These are phyloP conservation scores for Rhorus exstirpatorius DNA, from an alignment of 2,888 invertebrate genomes.

Conservation along the genomic window DNA sequence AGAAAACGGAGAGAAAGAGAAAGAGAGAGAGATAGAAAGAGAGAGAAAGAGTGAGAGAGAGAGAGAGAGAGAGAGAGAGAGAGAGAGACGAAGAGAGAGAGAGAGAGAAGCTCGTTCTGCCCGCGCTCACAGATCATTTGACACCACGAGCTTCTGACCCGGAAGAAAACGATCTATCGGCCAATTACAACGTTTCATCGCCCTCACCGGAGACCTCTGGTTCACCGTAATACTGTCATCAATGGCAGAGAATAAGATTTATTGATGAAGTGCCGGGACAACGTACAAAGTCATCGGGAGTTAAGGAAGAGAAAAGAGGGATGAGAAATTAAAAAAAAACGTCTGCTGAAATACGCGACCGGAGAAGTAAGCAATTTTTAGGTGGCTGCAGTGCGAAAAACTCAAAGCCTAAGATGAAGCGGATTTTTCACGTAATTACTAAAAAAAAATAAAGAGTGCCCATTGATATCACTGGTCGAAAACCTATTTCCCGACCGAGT, in stretches of 20 bases:
- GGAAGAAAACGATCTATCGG: constrained; percentile 52
- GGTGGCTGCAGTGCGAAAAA: no score
- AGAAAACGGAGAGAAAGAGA: constrained; percentile 30
- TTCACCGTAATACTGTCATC: constrained; percentile 27
- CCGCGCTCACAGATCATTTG: constrained; percentile 40
- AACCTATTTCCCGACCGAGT: no score
- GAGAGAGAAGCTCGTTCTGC: constrained; percentile 1
- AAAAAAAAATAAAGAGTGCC: no score
- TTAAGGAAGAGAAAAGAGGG: not conserved
- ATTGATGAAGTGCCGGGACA: constrained; percentile 20
- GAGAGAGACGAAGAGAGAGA: not conserved
- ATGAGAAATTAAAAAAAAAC: not conserved
- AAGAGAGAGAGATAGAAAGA: not conserved
- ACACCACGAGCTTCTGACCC: constrained; percentile 49
- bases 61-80: constrained; percentile 7
- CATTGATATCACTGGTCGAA: no score
- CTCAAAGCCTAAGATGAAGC: no score
- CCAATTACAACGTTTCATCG: constrained; percentile 60
- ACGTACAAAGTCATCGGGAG: constrained; percentile 8
- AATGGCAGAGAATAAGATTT: constrained; percentile 13
- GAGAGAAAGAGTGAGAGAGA: constrained; percentile 1
- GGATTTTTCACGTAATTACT: no score
- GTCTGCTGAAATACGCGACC: no score
- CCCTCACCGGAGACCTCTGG: constrained; percentile 23
- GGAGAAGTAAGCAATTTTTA: no score